Evolutionary conservation across 2,113 vertebrate species (phyloP).

Genomic region (Alectura lathami): DNA sequence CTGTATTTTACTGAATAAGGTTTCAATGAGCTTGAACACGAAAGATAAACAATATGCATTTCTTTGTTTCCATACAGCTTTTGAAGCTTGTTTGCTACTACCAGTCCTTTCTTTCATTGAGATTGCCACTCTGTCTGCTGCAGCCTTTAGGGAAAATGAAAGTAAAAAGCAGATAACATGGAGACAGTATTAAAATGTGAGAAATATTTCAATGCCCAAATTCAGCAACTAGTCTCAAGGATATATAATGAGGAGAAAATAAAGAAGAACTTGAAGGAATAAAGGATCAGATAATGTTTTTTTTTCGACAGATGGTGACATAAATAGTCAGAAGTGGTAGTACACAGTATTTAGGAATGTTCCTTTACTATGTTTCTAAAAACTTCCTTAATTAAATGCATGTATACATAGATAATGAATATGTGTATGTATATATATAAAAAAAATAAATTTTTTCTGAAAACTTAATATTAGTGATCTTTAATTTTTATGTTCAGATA

Average conservation of each 20-base stretch:
- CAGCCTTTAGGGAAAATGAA: constrained; percentile 13
- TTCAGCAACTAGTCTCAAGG: background rate
- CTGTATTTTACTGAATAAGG: background rate
- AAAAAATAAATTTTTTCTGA: constrained; percentile 31
- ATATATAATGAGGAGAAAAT: constrained; percentile 14
- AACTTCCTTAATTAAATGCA: background rate
- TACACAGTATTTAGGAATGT: constrained; percentile 41
- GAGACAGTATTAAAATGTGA: constrained; percentile 14
- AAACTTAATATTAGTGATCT: constrained; percentile 41
- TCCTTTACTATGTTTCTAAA: constrained; percentile 18
- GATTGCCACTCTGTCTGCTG: background rate
- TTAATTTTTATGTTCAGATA: constrained; percentile 55
- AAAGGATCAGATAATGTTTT: constrained; percentile 6
- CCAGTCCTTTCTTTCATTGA: background rate
- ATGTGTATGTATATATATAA: background rate
- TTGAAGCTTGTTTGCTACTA: background rate
- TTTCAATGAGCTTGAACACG: background rate
- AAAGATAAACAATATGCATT: background rate
- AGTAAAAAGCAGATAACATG: background rate
- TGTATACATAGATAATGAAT: background rate
- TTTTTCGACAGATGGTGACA: constrained; percentile 50
- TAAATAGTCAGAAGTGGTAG: constrained; percentile 42
- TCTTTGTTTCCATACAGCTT: background rate
- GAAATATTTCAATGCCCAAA: constrained; percentile 27
- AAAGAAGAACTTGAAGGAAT: constrained; percentile 13